These are phyloP conservation scores for Dyspetes luteomarginatus DNA, from an alignment of 2,888 invertebrate species.

Conservation along the genomic window DNA sequence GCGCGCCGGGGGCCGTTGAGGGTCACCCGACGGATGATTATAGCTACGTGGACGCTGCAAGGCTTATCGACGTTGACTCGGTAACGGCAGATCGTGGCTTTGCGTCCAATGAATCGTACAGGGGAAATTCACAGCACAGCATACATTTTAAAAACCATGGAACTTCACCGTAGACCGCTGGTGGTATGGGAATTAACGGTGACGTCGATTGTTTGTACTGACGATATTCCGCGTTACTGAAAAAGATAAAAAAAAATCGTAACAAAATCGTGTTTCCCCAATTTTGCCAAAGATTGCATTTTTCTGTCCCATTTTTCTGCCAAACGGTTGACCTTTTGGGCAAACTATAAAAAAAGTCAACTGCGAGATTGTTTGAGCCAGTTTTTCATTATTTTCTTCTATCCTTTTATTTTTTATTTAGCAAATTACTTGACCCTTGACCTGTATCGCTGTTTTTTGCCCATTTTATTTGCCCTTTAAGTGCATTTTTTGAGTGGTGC, in stretches of 20 bases:
- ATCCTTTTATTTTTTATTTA: too few species aligned
- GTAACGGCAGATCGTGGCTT: conserved; percentile 87
- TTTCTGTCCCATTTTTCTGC: too few species aligned
- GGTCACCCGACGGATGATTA: conserved; percentile 84
- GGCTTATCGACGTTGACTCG: conserved; percentile 89
- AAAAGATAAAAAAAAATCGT: conserved; percentile 73
- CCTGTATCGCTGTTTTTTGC: too few species aligned
- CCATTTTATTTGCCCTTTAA: too few species aligned
- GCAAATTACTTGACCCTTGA: too few species aligned
- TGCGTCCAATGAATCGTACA: conserved; percentile 91
- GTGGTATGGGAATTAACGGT: conserved; percentile 94
- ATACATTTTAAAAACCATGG: conserved; percentile 92
- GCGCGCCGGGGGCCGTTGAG: conserved; percentile 54
- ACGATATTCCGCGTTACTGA: conserved; percentile 92
- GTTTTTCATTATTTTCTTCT: too few species aligned
- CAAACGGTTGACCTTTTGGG: too few species aligned
- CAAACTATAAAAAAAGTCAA: too few species aligned
- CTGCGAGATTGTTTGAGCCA: too few species aligned
- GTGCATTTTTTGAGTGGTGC: too few species aligned
- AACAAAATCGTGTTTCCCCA: conserved; percentile 8
- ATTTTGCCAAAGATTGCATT: too few species aligned
- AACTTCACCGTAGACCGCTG: conserved; percentile 93
- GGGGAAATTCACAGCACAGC: conserved; percentile 94
- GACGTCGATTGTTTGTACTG: conserved; percentile 95
- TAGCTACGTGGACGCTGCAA: conserved; percentile 90